Conservation (phyloP, 2,797 vertebrate genomes). For the Centropyge bicolor region DNA sequence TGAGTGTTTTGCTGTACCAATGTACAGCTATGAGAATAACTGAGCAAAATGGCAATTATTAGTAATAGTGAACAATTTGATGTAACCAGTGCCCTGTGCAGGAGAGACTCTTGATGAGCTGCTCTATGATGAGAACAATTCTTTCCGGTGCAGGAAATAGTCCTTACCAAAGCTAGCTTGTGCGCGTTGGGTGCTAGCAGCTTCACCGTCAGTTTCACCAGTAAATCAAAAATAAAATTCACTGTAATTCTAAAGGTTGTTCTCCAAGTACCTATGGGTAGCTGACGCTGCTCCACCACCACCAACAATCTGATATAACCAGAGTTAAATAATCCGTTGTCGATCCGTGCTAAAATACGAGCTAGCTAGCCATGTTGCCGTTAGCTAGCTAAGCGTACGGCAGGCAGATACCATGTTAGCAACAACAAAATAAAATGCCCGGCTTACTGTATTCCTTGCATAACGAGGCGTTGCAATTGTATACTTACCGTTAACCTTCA, state of each 20-base stretch:
- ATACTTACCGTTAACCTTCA: constrained; percentile 81
- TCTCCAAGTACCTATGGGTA: fast-evolving
- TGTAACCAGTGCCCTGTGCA: too few relatives aligned
- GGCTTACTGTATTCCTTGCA: background rate
- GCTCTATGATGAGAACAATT: background rate
- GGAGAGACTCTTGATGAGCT: background rate
- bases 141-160: constrained; percentile 49
- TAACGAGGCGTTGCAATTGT: background rate
- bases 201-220: background rate
- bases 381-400: constrained; percentile 51
- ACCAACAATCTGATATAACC: background rate
- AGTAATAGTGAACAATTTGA: too few relatives aligned
- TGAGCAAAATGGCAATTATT: background rate
- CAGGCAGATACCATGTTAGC: constrained; percentile 47
- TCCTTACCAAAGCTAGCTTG: constrained; percentile 39
- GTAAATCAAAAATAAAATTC: background rate
- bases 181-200: constrained; percentile 47
- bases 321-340: background rate
- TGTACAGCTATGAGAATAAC: background rate
- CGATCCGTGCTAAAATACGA: constrained; percentile 29
- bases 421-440: constrained; percentile 37
- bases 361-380: constrained; percentile 69
- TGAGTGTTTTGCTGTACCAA: background rate
- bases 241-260: background rate
- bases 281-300: fast-evolving